These are phyloP conservation scores for Lagenorhynchus albirostris DNA, from an alignment of 2,113 vertebrate species.

Conservation along the genomic window DNA sequence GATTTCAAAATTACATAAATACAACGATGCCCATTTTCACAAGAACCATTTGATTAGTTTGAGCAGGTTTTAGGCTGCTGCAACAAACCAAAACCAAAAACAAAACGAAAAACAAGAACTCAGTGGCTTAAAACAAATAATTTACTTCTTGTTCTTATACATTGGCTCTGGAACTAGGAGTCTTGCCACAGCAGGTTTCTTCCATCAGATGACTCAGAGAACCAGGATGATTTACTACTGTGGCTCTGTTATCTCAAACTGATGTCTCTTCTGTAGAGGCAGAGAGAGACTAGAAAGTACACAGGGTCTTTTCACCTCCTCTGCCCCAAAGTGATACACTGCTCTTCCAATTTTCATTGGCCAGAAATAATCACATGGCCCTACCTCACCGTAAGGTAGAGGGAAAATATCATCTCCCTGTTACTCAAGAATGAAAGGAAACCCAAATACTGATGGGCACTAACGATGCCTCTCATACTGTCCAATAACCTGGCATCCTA, in stretches of 20 bases:
- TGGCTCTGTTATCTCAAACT: not conserved
- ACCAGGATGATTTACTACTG: not conserved
- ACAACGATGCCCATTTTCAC: not conserved
- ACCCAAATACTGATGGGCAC: not conserved
- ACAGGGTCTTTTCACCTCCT: not conserved
- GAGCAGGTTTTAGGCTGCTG: accelerated
- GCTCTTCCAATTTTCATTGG: not conserved
- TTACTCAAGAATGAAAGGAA: not conserved
- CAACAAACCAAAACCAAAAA: not conserved
- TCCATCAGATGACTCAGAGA: not conserved
- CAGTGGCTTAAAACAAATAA: not conserved
- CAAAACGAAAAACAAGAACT: not conserved
- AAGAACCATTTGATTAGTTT: not conserved
- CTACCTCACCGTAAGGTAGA: not conserved
- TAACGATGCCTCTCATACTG: not conserved
- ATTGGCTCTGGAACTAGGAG: not conserved
- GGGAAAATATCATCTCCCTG: not conserved
- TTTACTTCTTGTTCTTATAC: not conserved
- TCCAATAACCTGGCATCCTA: not conserved
- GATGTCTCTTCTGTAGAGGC: not conserved
- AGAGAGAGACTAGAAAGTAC: not conserved
- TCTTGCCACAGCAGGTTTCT: not conserved
- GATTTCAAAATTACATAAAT: not conserved
- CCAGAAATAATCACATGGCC: not conserved
- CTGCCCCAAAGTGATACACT: not conserved